Evolutionary conservation across 37 sponge, comb jelly and placozoan species (phyloP), one percentile per base, ranked within the genome.

Genomic region (Ianthella basta): DNA sequence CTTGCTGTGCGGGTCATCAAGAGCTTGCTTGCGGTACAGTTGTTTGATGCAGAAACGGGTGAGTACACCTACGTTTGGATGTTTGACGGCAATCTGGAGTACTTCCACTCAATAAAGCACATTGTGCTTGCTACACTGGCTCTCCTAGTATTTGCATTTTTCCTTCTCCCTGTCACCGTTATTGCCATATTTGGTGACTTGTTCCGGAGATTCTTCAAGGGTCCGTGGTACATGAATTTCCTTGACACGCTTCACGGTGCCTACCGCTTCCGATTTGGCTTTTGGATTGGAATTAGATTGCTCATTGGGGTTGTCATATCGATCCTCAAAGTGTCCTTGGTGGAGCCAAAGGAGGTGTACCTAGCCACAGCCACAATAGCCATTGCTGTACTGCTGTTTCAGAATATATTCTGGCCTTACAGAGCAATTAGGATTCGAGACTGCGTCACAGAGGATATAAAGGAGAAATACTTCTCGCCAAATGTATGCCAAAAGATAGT

Each of bases 111-210:
- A 20, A 15, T 15, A 0, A 55, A 87, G 30, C 87, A 87, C 41
- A 70, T 70, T 30, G 24, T 61, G 14, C 72, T 87, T 37, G 60
- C 40, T 19, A 1, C 65, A 0, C 33, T 87, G 55, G 44, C 87
- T 14, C 30, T 81, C 3, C 3, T 57, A 2, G 40, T 68, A 0
- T 23, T 80, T 25, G 38, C 69, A 0, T 16, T 36, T 0, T 55
- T 87, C 16, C n/a, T 87, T 19, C 33, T 87, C n/a, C 87, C 87
- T 41, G 81, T 36, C 44, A 64, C 59, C 21, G 15, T 70, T 53
- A 59, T 70, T 32, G 34, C 65, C 70, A 35, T 64, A 18, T 41
- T 32, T 44, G 68, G 80, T 44, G 78, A 75, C 10, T 53, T 75
- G 1, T 75, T 75, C 14, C 37, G 54, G 40, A 75, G 78, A 50